These are phyloP conservation scores for Phrixothrix hirtus DNA, from an alignment of 2,888 invertebrate genomes.

Conservation along the genomic window DNA sequence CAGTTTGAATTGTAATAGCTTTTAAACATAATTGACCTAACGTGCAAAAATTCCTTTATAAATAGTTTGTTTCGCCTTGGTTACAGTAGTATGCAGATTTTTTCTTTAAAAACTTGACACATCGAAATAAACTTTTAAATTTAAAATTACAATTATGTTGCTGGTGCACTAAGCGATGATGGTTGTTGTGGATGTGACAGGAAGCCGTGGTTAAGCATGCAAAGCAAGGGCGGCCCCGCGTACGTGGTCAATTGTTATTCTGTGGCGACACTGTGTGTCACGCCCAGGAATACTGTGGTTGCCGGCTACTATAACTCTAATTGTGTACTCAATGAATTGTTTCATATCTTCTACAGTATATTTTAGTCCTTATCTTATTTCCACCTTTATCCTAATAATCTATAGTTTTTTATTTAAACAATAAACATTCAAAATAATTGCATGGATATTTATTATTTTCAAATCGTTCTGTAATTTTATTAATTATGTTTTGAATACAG, in stretches of 20 bases:
- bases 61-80: no score
- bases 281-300: constrained; percentile 52
- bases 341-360: constrained; percentile 30
- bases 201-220: constrained; percentile 53
- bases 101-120: constrained; percentile 24
- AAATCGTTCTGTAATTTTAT: no score
- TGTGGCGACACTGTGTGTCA: constrained; percentile 51
- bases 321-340: constrained; percentile 38
- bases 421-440: no score
- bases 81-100: constrained; percentile 11
- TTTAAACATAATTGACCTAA: no score
- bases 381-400: no score
- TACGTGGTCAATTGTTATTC: constrained; percentile 55
- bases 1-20: no score
- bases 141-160: constrained; percentile 30
- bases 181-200: constrained; percentile 47
- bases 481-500: no score
- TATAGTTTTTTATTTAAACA: no score
- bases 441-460: no score
- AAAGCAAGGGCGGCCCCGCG: constrained; percentile 44
- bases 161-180: constrained; percentile 35
- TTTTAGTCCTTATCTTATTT: constrained; percentile 18
- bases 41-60: no score
- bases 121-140: constrained; percentile 25
- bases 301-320: constrained; percentile 40